Conservation (phyloP, 2,888 invertebrate species). For the Vandiemenella viatica region DNA sequence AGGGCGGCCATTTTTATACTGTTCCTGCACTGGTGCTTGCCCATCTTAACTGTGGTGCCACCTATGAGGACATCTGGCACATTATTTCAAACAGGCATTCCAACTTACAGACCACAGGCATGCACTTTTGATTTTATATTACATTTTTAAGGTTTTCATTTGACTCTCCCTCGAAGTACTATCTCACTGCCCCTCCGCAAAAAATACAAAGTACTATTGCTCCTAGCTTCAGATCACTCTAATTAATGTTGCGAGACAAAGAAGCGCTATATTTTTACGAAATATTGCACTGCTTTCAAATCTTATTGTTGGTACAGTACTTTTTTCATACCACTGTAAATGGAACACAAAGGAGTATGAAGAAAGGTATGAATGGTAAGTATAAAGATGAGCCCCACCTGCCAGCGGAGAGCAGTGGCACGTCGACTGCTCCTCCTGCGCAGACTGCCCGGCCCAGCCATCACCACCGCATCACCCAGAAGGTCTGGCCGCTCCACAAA, state of each 20-base stretch:
- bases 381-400: slow-evolving; percentile 47
- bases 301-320: no score
- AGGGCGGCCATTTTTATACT: not conserved
- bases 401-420: slow-evolving; percentile 34
- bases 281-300: no score
- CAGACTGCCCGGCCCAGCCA: slow-evolving; percentile 37
- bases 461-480: slow-evolving; percentile 28
- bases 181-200: no score
- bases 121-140: not conserved
- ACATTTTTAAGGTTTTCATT: not conserved
- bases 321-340: no score
- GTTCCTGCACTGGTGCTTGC: not conserved
- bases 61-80: not conserved
- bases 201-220: no score
- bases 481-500: slow-evolving; percentile 29
- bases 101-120: not conserved
- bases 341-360: no score
- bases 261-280: no score
- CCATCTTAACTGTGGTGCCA: not conserved
- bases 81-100: not conserved
- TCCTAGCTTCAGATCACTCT: no score
- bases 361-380: no score
- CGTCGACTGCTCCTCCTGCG: slow-evolving; percentile 31
- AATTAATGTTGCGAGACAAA: no score
- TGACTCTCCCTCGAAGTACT: not conserved